These are phyloP conservation scores for Apodemus sylvaticus DNA, from an alignment of 2,113 vertebrate genomes.

Conservation along the genomic window DNA sequence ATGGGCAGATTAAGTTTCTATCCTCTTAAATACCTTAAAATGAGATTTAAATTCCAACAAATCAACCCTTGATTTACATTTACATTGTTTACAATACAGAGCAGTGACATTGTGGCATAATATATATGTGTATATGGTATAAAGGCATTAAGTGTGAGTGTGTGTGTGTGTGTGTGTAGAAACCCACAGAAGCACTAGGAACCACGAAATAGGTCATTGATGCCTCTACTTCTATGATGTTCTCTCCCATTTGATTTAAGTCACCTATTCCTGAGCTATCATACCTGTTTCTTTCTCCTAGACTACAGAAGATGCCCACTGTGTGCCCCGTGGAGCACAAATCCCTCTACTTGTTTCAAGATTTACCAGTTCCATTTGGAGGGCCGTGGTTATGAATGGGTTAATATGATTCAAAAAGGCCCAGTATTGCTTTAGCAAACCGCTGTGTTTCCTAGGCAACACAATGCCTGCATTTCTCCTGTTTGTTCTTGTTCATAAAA, in stretches of 20 bases:
- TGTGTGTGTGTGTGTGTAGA: neutral
- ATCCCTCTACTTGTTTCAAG: neutral
- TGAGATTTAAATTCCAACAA: neutral
- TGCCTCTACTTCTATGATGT: neutral
- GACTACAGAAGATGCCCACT: neutral
- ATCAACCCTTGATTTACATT: neutral
- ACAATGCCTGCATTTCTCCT: slow-evolving; percentile 59
- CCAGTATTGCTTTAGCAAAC: slow-evolving; percentile 67
- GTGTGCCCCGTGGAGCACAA: neutral
- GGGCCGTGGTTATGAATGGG: slow-evolving; percentile 44
- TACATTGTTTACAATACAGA: neutral
- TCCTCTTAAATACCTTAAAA: neutral
- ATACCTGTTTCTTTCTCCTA: neutral
- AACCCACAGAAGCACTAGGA: neutral
- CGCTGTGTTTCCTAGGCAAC: slow-evolving; percentile 79
- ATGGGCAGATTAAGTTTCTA: neutral
- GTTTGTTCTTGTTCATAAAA: slow-evolving; percentile 70
- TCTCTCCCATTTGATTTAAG: slow-evolving; percentile 28
- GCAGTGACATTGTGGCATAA: neutral
- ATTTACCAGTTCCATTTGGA: neutral
- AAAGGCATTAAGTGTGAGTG: neutral
- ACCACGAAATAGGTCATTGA: slow-evolving; percentile 3
- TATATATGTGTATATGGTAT: neutral
- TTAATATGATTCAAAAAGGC: slow-evolving; percentile 71
- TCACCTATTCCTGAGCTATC: neutral